These are phyloP conservation scores for Sardinella longiceps DNA, from an alignment of 2,797 vertebrate genomes.

Conservation along the genomic window DNA sequence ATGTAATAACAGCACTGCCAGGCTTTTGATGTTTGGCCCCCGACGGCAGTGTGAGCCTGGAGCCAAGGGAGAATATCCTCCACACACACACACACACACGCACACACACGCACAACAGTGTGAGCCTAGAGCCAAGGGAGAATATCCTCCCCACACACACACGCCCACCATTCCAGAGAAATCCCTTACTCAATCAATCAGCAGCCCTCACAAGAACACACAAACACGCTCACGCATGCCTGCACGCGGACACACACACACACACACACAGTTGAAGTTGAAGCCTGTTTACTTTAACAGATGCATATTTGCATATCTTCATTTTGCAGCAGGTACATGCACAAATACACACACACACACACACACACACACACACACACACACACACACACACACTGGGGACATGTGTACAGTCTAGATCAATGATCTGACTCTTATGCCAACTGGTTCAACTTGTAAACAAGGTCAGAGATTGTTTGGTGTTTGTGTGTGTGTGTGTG, in stretches of 20 bases:
- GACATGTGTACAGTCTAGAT: no score
- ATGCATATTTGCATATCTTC: neutral
- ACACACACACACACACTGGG: constrained; percentile 10
- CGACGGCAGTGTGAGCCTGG: constrained; percentile 61
- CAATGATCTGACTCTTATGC: no score
- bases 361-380: neutral
- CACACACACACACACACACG: constrained; percentile 72
- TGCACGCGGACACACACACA: neutral
- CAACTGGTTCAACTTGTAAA: neutral
- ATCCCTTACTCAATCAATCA: constrained; percentile 74
- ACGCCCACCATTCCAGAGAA: constrained; percentile 73
- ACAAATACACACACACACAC: constrained; percentile 28
- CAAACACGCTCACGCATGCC: constrained; percentile 9
- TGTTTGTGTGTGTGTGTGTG: no score
- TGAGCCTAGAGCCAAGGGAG: constrained; percentile 73
- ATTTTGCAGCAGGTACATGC: neutral
- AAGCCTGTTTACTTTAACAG: neutral
- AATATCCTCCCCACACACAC: constrained; percentile 66
- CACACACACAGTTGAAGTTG: neutral
- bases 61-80: constrained; percentile 69
- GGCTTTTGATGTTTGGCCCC: constrained; percentile 75
- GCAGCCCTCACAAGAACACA: neutral
- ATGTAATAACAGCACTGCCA: constrained; percentile 69
- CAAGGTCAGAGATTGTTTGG: neutral
- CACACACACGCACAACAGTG: constrained; percentile 61